Conservation (phyloP, 2,797 vertebrate species). For the Platalea minor region DNA sequence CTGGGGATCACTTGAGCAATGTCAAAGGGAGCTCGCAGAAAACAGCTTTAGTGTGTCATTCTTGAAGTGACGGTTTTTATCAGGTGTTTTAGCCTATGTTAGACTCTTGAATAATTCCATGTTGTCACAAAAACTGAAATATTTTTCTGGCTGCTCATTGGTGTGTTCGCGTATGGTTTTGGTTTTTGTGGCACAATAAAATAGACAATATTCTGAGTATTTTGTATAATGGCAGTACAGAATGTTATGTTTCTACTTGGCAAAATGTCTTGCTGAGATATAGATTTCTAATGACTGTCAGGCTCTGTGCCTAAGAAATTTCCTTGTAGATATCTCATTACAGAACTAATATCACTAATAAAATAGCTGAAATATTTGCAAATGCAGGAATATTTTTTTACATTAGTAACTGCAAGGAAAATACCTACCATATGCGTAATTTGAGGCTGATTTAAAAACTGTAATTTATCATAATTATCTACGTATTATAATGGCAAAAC, state of each 20-base stretch:
- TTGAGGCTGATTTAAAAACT: conserved; percentile 72
- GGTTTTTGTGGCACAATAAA: conserved; percentile 63
- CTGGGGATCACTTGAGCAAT: neutral
- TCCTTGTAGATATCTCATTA: conserved; percentile 79
- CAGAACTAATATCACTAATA: conserved; percentile 79
- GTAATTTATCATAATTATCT: conserved; percentile 84
- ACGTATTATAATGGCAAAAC: conserved; percentile 77
- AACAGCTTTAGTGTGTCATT: neutral
- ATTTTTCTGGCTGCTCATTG: conserved; percentile 37
- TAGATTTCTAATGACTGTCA: conserved; percentile 80
- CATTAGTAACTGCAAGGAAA: conserved; percentile 71
- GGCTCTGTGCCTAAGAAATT: conserved; percentile 75
- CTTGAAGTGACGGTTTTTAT: neutral
- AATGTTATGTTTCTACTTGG: conserved; percentile 63
- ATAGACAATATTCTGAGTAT: conserved; percentile 44
- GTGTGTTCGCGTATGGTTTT: conserved; percentile 50
- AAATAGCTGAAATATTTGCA: conserved; percentile 75
- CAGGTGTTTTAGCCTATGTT: neutral
- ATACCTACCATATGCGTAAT: conserved; percentile 77
- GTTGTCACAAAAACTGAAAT: conserved; percentile 1
- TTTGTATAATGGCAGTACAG: conserved; percentile 55
- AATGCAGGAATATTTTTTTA: conserved; percentile 67
- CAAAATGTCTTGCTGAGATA: conserved; percentile 77
- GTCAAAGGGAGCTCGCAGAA: neutral
- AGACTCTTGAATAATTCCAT: neutral